Base-by-base conservation (phyloP, 2,113 vertebrate genomes). In the Platanista minor region DNA sequence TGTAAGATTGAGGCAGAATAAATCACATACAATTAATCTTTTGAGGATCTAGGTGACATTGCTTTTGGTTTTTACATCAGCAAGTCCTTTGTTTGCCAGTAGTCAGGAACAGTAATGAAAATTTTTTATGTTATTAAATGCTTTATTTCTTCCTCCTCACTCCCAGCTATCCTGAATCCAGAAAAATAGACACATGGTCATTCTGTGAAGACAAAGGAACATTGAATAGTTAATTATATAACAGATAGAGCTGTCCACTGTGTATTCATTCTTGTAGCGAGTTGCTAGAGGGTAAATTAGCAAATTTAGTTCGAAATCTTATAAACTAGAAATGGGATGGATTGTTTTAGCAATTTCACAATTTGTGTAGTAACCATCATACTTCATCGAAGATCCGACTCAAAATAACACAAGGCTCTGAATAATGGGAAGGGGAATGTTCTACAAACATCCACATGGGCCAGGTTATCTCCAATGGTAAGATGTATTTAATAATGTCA, bases 241-340 rank as follows among this genome's bases (percentile, higher is more conserved):
- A 97, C 23, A 97, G 88, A 85, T 72, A 94, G 46, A 94, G 97
- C 0, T 10, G 86, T 80, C 72, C 69, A 93, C 66, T 97, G 93
- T 96, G 72, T 64, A 46, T 96, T 59, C 61, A 33, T 96, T 89
- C 97, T 96, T 83, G 39, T 81, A 95, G 93, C 13, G 71, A 4
- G 91, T 84, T n/a, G 2, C 83, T 15, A 0, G 71, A 94, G 82
- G 39, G 2, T 91, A 62, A 90, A 95, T 95, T 96, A 90, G 93
- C 97, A 96, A 85, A 96, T 92, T 96, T 92, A 72, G 90, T 91
- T 92, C 87, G 18, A 77, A 95, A 93, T 92, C 94, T 86, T 98
- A 61, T 93, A 87, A 86, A 72, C 90, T 66, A 94, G 71, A 97
- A 93, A 87, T 57, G 33, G 11, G 20, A 78, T 36, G 62, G 69